Conservation (phyloP, 2,888 invertebrate species). For the Allacma fusca region DNA sequence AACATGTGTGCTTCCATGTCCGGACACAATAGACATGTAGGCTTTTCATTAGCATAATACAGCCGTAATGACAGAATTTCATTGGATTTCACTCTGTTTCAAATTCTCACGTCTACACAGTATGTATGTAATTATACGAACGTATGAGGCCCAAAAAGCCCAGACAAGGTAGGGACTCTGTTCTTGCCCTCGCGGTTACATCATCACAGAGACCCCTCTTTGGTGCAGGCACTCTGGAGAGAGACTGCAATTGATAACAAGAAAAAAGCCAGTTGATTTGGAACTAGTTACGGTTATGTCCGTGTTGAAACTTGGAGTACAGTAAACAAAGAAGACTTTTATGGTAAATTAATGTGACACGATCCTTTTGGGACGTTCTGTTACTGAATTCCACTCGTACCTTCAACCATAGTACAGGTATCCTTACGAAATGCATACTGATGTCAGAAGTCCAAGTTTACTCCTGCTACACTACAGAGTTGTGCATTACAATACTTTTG, state of each 20-base stretch:
- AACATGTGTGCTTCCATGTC: background rate
- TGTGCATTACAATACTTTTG: too few relatives aligned
- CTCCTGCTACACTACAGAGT: too few relatives aligned
- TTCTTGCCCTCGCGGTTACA: too few relatives aligned
- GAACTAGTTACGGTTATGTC: conserved; percentile 16
- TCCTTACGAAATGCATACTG: too few relatives aligned
- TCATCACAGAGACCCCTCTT: background rate
- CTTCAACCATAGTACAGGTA: too few relatives aligned
- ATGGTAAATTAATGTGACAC: conserved; percentile 24
- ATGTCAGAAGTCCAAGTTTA: too few relatives aligned
- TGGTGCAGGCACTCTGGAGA: background rate
- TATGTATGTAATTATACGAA: too few relatives aligned
- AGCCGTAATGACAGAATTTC: conserved; percentile 17
- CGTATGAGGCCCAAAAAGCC: too few relatives aligned
- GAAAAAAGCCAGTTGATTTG: conserved; percentile 6
- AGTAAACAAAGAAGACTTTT: conserved; percentile 25
- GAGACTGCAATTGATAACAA: background rate
- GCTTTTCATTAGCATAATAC: conserved; percentile 12
- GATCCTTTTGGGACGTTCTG: background rate
- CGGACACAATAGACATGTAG: background rate
- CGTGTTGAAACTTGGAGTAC: conserved; percentile 5
- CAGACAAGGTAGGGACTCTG: too few relatives aligned
- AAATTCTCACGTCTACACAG: background rate
- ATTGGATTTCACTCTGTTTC: background rate
- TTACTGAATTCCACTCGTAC: too few relatives aligned